Percentiles rank a stretch among this genome's conserved stretches.
phyloP scores from a whole-genome alignment of 1,140 invertebrate genomes.

The Caerostris darwini region DNA sequence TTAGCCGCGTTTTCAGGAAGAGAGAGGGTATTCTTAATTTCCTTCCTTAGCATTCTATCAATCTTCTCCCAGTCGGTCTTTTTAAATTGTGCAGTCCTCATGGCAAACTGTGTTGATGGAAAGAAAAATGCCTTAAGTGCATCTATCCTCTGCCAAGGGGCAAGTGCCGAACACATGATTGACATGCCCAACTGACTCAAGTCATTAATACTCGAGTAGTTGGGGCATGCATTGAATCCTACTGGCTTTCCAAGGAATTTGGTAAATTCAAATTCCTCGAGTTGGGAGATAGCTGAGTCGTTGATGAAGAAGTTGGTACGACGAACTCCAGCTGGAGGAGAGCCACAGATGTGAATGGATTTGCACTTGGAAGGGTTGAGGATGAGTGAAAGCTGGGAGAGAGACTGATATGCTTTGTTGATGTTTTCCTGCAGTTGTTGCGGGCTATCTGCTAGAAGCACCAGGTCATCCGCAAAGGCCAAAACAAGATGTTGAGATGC shows the following conservation, averaged over 20 bases:
- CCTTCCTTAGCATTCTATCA: background rate
- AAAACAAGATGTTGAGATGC: fast-evolving
- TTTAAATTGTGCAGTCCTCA: background rate
- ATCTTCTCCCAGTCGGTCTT: background rate
- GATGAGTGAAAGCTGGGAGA: background rate
- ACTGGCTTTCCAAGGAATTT: background rate
- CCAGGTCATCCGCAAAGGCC: background rate
- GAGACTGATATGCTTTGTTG: fast-evolving
- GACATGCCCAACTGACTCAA: fast-evolving
- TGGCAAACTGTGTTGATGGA: background rate
- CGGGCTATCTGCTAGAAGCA: background rate
- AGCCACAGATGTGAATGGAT: background rate
- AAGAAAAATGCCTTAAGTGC: conserved; percentile 7
- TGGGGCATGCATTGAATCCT: background rate
- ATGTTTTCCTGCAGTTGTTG: background rate
- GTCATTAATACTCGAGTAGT: background rate
- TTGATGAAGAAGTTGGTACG: background rate
- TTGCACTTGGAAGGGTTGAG: background rate
- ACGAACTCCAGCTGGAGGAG: background rate
- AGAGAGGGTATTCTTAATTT: background rate
- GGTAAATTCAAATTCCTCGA: background rate
- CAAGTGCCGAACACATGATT: background rate
- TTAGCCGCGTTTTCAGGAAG: background rate
- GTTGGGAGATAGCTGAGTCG: fast-evolving
- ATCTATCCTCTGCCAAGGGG: background rate